A percentile compares a stretch with the other conserved stretches of the same genome.
Evolutionary conservation across 2,113 vertebrate genomes (phyloP).

Genomic region (Vulpes ferrilata): DNA sequence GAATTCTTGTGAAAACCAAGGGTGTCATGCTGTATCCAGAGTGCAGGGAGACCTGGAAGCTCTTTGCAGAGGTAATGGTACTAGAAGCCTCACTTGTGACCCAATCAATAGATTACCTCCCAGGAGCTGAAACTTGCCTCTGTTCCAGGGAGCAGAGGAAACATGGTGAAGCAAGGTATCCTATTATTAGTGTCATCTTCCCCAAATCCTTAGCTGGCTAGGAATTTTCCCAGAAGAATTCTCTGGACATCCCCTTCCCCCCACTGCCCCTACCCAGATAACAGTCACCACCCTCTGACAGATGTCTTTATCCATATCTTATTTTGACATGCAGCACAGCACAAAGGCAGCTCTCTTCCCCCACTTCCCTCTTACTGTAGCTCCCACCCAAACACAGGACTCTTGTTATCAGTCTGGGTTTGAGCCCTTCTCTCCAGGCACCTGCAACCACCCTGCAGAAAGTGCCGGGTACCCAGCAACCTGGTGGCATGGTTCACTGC

Average conservation of each 20-base stretch:
- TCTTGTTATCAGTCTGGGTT: not conserved
- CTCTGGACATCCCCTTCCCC: accelerated
- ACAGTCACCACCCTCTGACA: not conserved
- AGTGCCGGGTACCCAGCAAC: not conserved
- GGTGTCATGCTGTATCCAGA: not conserved
- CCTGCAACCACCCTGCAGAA: not conserved
- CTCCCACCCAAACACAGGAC: not conserved
- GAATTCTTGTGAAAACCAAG: not conserved
- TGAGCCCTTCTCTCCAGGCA: not conserved
- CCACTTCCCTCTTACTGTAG: not conserved
- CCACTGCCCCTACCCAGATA: not conserved
- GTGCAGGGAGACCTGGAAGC: not conserved
- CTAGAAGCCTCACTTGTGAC: not conserved
- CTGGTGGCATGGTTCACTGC: accelerated
- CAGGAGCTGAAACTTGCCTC: not conserved
- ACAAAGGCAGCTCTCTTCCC: not conserved
- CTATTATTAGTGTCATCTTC: not conserved
- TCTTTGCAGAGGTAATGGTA: not conserved
- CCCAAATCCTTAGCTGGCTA: not conserved
- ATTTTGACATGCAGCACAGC: not conserved
- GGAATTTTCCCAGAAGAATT: not conserved
- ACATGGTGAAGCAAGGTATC: not conserved
- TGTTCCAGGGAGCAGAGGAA: not conserved
- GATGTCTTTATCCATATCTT: not conserved
- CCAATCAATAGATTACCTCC: not conserved